Base-by-base conservation (phyloP, 1,140 invertebrate species). In the Cephus cinctus region DNA sequence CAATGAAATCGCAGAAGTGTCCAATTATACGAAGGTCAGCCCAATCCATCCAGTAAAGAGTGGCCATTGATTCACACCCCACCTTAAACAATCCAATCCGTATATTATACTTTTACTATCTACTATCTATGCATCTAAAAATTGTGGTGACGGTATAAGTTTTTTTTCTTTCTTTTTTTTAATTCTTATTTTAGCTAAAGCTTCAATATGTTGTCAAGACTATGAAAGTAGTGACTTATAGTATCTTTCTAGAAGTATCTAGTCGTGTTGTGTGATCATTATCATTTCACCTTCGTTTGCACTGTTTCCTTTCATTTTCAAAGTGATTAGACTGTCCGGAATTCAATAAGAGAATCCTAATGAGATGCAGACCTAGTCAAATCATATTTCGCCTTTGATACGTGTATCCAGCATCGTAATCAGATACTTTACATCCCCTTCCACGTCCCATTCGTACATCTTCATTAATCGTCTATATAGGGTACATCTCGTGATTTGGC, bases 131-230 rank as follows among this genome's bases (percentile, higher is more conserved):
- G 15, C 43, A 63, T 65, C 60, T 56, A 61, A 56, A 43, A 59
- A 50, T 55, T 57, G 54, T 65, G 66, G 66, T 68, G 65, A 65
- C 54, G 66, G 65, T 62, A 54, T 61, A 55, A 56, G n/a, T n/a
- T n/a, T n/a, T n/a, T n/a, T n/a, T n/a, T n/a, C n/a, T n/a, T n/a
- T n/a, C n/a, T n/a, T n/a, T n/a, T n/a, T n/a, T n/a, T n/a, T n/a
- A n/a, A n/a, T 59, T 45, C 56, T 56, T 52, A 46, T 40, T 62
- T 61, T 59, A 53, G 52, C 45, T 51, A 32, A 52, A 39, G 58
- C 61, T 61, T 61, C 39, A 21, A 47, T 52, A 50, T 46, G 49
- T 54, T 51, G 49, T 54, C 52, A 52, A 25, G 39, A 58, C 48
- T 54, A 36, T 52, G 11, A 52, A 48, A 42, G 53, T 63, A 63